These are phyloP conservation scores for Synodontis membranacea DNA, from an alignment of 2,113 vertebrate genomes.

Conservation along the genomic window DNA sequence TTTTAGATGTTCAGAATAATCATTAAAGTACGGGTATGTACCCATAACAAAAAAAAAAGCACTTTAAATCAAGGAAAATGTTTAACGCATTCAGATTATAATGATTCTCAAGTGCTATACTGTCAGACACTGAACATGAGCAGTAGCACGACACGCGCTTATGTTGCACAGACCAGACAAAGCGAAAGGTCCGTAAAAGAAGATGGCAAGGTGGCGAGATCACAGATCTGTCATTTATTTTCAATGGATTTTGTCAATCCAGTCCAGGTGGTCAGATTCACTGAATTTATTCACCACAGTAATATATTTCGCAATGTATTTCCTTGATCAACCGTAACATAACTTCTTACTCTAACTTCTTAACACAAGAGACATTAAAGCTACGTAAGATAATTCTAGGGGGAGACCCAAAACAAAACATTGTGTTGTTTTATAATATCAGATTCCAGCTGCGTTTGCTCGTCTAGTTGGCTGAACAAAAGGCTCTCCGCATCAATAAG, in stretches of 20 bases:
- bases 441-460: conserved; percentile 24
- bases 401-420: neutral
- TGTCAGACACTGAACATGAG: neutral
- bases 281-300: neutral
- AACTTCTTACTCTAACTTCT: too few relatives aligned
- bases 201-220: neutral
- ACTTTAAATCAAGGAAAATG: neutral
- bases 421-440: conserved; percentile 8
- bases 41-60: neutral
- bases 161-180: too few relatives aligned
- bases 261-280: neutral
- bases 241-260: neutral
- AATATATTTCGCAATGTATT: neutral
- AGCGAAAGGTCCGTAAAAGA: neutral
- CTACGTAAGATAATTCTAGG: neutral
- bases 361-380: conserved; percentile 8
- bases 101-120: neutral
- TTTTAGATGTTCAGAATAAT: neutral
- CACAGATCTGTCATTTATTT: neutral
- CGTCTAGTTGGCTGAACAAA: conserved; percentile 19
- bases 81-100: neutral
- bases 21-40: neutral
- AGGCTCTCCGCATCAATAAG: conserved; percentile 29
- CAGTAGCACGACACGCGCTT: neutral
- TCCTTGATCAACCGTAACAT: neutral